Base-by-base conservation (phyloP, 2,888 invertebrate genomes). In the Schizotus pectinicornis region DNA sequence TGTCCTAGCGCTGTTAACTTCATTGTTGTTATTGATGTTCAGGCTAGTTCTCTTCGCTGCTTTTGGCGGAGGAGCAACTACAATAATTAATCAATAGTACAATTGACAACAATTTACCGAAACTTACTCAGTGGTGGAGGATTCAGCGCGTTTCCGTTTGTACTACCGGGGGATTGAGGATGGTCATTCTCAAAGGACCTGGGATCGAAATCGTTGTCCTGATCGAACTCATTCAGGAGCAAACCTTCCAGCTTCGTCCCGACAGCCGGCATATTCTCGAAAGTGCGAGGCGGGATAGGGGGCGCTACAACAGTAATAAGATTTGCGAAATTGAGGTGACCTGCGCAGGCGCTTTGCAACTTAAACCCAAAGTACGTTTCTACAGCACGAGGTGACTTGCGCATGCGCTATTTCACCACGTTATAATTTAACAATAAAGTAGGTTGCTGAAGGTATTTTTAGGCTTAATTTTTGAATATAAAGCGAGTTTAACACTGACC, bases 51-150 rank as follows among this genome's bases (percentile, higher is more conserved):
- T 69, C 60, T 86, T 86, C 14, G 86, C 84, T 6, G 89, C 86
- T 79, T 92, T 93, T 56, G 95, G 94, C 57, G 95, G 95, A 61
- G 95, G 94, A 41, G 93, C 92, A 86, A 95, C 95, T 95, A 49
- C 36, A 48, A 8, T 14, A 13, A 42, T 8, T 51, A 6, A 2
- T 39, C 2, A 42, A 41, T 41, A 14, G 32, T 12, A 42, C 1
- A 12, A 31, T 8, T 43, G 32, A 1, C 30, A 50, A 43, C 6
- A 31, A 37, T 38, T 12, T 31, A n/a, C 7, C 11, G 7, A 37
- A 63, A 84, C 89, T 85, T 80, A 92, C 92, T 80, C 65, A 91
- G 80, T 48, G 91, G 80, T 48, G 91, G 91, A 52, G 91, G 82
- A 75, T 77, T 83, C 39, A 77, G 73, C 11, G 75, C 67, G 61